Conservation (phyloP, 92 coral and sea anemone species). For the Palythoa caribaeorum region DNA sequence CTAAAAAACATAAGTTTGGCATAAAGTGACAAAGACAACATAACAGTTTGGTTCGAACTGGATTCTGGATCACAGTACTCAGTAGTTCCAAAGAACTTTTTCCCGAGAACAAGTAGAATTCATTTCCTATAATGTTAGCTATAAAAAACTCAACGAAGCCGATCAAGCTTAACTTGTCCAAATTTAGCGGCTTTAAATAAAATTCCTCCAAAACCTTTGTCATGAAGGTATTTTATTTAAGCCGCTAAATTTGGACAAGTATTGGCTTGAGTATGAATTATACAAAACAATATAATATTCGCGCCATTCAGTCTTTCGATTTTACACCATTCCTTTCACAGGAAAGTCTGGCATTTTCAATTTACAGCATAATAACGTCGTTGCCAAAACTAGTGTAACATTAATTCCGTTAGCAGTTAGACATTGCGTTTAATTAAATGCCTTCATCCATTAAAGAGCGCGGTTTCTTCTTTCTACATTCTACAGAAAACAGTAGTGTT, state of each 20-base stretch:
- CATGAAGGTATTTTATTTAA: too few species aligned
- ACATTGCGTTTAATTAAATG: too few species aligned
- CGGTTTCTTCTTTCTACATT: not conserved
- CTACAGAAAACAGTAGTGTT: not conserved
- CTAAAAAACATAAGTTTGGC: too few species aligned
- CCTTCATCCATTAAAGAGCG: too few species aligned
- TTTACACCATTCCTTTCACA: not conserved
- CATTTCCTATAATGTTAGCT: not conserved
- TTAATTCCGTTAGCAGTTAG: too few species aligned
- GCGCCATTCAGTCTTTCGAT: not conserved
- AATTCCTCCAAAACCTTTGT: not conserved
- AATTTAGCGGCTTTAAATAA: not conserved
- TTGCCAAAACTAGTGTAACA: too few species aligned
- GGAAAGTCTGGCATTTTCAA: not conserved
- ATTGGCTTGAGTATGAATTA: not conserved
- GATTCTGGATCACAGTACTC: too few species aligned
- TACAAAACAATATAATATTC: not conserved
- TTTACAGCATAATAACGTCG: too few species aligned
- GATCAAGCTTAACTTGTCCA: not conserved
- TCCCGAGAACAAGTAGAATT: not conserved
- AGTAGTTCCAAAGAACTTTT: too few species aligned
- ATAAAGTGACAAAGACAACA: too few species aligned
- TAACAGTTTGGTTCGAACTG: too few species aligned
- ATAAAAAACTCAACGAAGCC: not conserved
- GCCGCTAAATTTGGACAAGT: too few species aligned